Percentiles rank a stretch among this genome's conserved stretches.
Conservation (phyloP, 2,888 invertebrate species). For the Galerucella nymphaeae region DNA sequence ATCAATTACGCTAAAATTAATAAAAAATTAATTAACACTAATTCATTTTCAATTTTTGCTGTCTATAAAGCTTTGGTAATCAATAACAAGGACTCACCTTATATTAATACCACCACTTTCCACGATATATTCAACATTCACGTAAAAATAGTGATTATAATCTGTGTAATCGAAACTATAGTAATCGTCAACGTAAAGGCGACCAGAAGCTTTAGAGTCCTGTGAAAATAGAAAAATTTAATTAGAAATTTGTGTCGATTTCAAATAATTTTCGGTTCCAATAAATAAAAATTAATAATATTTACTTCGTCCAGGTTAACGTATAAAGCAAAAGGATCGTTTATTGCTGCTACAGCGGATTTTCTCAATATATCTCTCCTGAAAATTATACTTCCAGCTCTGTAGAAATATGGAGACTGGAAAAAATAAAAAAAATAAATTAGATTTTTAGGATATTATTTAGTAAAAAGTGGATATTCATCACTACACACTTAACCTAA, state of each 20-base stretch:
- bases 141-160: conserved; percentile 41
- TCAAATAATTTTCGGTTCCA: too few relatives aligned
- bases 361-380: conserved; percentile 47
- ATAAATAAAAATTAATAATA: conserved; percentile 3
- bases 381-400: conserved; percentile 55
- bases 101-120: background rate
- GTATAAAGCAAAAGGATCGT: conserved; percentile 51
- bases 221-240: conserved; percentile 42
- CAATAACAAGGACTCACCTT: conserved; percentile 10
- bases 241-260: too few relatives aligned
- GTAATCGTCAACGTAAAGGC: conserved; percentile 90
- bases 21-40: background rate
- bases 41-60: too few relatives aligned
- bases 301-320: conserved; percentile 50
- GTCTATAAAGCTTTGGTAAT: too few relatives aligned
- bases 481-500: too few relatives aligned
- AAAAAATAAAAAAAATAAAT: conserved; percentile 30
- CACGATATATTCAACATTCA: conserved; percentile 29
- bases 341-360: conserved; percentile 48
- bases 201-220: conserved; percentile 75
- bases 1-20: conserved; percentile 28
- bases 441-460: too few relatives aligned
- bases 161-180: conserved; percentile 70
- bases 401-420: conserved; percentile 56
- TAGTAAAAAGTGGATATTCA: too few relatives aligned